Evolutionary conservation across 2,888 invertebrate genomes (phyloP), one percentile per base, ranked within the genome.

Genomic region (Eristalis arbustorum): DNA sequence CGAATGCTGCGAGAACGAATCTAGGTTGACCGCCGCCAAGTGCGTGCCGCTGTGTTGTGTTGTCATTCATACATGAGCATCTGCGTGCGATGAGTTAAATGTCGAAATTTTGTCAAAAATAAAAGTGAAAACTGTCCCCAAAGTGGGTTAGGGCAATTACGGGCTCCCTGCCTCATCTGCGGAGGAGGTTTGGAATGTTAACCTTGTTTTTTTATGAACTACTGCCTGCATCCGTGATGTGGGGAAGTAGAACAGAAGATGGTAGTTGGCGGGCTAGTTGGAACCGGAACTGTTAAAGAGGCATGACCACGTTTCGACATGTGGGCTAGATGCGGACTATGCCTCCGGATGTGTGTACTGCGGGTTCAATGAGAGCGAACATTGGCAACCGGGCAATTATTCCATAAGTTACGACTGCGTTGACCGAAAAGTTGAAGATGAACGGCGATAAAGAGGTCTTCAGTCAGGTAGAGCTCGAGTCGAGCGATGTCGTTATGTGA

Each of bases 51-150:
- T n/a, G n/a, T 31, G 31, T 56, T n/a, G 31, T 31, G 66, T 14
- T 31, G 31, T 31, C 31, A 31, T 8, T 56, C 28, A 31, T 6
- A 11, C 34, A 23, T 56, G n/a, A 18, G 59, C 40, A 40, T 61
- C 1, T 42, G 61, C 57, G 56, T 57, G 18, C 37, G 37, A 69
- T 25, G 64, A 49, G 18, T 49, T 13, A 63, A 37, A 61, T 59
- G 34, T 61, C 34, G 22, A 31, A 61, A 42, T 67, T 74, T 14
- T 25, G 37, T 25, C 18, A 22, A 75, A 14, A 28, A 10, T 57
- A 71, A 78, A 78, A 78, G 78, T 78, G 78, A 78, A 78, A 78
- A 78, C 66, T 66, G 78, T 66, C 64, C 28, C 25, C 68, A 25
- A 72, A 57, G 57, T 66, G 40, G 78, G 78, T 72, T 78, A 72